Evolutionary conservation across 2,888 invertebrate genomes (phyloP), one percentile per base, ranked within the genome.

Genomic region (Linnaemya vulpina): DNA sequence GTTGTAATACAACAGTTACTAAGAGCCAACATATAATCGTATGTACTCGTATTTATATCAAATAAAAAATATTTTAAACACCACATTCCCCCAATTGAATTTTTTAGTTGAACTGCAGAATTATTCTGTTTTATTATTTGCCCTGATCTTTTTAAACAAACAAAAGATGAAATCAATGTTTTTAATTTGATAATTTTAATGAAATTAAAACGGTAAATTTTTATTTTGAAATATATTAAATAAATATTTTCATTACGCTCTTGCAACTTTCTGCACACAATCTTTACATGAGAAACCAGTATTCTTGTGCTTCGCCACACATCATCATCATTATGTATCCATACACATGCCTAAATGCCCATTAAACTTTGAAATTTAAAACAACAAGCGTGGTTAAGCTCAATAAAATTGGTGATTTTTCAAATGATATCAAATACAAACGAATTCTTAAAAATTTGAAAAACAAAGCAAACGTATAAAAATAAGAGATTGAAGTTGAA

Each of bases 111-210:
- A 75, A 75, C 38, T 60, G 22, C 10, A 22, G n/a, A 30, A 43
- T 11, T 11, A 15, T 46, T 51, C 25, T 9, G 17, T n/a, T 20
- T 17, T 25, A 13, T 71, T 68, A 62, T 30, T 20, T 55, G 9
- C 22, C 38, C 17, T 30, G 30, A 30, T 30, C 3, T 0, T 30
- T 15, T 17, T 71, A 75, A 82, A 71, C 65, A 75, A 77, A 83
- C 65, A 74, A 43, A 74, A 81, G 86, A 83, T 86, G 15, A 68
- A 80, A 83, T 83, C 76, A 70, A 76, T 77, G 68, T 76, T 83
- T 85, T 83, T 78, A 80, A 88, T 90, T 89, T 88, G 88, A 90
- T 90, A 87, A 86, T 67, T 83, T 87, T 87, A 86, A 86, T 82
- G 84, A 87, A 87, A 87, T 87, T 86, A 86, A 86, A 87, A 87